Percentiles rank a stretch among this genome's conserved stretches.
phyloP scores from a whole-genome alignment of 2,888 invertebrate genomes.

The Lithosia quadra region DNA sequence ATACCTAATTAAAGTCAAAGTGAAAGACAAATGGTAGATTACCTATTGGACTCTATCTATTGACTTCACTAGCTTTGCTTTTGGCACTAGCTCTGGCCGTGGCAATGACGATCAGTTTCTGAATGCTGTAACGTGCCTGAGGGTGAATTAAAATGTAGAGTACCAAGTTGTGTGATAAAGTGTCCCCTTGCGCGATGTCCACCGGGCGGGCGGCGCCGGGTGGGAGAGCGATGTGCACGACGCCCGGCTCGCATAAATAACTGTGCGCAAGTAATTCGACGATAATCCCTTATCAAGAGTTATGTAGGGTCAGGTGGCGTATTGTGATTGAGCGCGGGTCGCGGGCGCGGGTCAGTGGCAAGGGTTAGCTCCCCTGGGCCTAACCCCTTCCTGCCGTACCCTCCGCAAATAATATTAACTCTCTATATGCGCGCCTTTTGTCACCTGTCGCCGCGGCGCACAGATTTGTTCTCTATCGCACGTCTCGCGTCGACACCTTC shows the following conservation, averaged over 20 bases:
- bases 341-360: constrained; percentile 42
- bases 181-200: neutral
- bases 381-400: constrained; percentile 34
- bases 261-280: constrained; percentile 58
- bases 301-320: constrained; percentile 62
- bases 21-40: neutral
- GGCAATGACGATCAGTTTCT: neutral
- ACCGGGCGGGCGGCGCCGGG: neutral
- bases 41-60: neutral
- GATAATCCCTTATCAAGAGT: constrained; percentile 64
- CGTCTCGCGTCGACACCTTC: constrained; percentile 49
- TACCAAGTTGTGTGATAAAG: neutral
- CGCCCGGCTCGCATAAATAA: constrained; percentile 41
- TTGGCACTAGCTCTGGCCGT: neutral
- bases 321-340: constrained; percentile 56
- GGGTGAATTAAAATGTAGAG: neutral
- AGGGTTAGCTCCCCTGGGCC: constrained; percentile 48
- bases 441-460: constrained; percentile 48
- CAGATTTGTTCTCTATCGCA: constrained; percentile 16
- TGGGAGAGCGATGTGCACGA: constrained; percentile 4
- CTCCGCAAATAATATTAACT: constrained; percentile 74
- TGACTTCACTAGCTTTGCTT: neutral
- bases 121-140: neutral
- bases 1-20: neutral
- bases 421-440: constrained; percentile 66